Evolutionary conservation across 1,140 invertebrate species (phyloP).

Genomic region (Drosophila carrolli): DNA sequence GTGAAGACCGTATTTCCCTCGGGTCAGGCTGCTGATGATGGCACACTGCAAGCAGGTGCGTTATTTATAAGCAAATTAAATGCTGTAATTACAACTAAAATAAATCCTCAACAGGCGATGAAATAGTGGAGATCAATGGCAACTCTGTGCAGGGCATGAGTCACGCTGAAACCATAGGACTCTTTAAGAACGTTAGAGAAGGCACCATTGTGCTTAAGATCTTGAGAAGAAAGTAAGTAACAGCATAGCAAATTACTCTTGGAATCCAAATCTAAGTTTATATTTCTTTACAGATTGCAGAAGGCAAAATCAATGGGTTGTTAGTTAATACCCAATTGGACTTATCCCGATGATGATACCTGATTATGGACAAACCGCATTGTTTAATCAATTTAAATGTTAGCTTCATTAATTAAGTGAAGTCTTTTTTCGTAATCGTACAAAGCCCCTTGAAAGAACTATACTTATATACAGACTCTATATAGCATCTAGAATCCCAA

Average conservation of each 20-base stretch:
- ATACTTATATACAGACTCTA: slow-evolving; percentile 23
- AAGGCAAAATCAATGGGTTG: slow-evolving; percentile 82
- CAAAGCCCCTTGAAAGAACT: slow-evolving; percentile 44
- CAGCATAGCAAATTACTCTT: not conserved
- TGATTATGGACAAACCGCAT: slow-evolving; percentile 25
- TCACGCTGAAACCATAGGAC: slow-evolving; percentile 94
- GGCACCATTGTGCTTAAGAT: slow-evolving; percentile 94
- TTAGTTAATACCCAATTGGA: slow-evolving; percentile 34
- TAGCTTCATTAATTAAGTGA: slow-evolving; percentile 13
- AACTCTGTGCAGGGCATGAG: slow-evolving; percentile 92
- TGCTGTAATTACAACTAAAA: not conserved
- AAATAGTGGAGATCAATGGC: slow-evolving; percentile 96
- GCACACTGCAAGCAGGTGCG: slow-evolving; percentile 93
- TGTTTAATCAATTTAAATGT: slow-evolving; percentile 28
- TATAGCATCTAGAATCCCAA: slow-evolving; percentile 26
- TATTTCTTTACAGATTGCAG: slow-evolving; percentile 58
- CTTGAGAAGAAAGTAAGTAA: slow-evolving; percentile 88
- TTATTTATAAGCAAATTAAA: not conserved
- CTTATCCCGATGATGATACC: slow-evolving; percentile 20
- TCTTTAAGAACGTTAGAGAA: slow-evolving; percentile 95
- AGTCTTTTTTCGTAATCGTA: slow-evolving; percentile 52
- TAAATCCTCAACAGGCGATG: slow-evolving; percentile 89
- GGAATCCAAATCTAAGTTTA: not conserved
- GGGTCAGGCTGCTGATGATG: slow-evolving; percentile 94
- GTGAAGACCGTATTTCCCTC: slow-evolving; percentile 95